Conservation (phyloP, 2,888 invertebrate genomes). For the Pocota personata region DNA sequence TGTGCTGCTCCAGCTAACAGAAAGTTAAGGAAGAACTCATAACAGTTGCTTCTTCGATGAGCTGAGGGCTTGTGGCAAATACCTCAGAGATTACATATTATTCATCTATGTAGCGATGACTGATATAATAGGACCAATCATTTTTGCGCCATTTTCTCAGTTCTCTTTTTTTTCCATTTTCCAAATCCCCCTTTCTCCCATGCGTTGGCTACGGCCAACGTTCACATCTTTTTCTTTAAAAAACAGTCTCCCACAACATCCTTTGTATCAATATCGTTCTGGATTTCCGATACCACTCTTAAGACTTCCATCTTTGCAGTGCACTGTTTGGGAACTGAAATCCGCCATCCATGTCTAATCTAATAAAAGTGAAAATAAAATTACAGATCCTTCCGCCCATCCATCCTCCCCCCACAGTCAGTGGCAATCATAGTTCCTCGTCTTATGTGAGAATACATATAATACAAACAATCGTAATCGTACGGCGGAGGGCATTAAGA, state of each 20-base stretch:
- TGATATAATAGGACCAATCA: too few species aligned
- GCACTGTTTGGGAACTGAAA: conserved; percentile 8
- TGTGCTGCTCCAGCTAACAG: too few species aligned
- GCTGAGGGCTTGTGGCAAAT: too few species aligned
- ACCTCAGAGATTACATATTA: too few species aligned
- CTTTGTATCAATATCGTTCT: background rate
- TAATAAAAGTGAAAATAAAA: conserved; percentile 66
- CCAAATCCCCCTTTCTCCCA: too few species aligned
- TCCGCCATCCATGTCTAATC: conserved; percentile 35
- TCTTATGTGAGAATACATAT: conserved; percentile 22
- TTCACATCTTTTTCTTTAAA: too few species aligned
- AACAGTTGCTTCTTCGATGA: too few species aligned
- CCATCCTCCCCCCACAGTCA: background rate
- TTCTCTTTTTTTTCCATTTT: too few species aligned
- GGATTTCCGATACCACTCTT: background rate
- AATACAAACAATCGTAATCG: conserved; percentile 68
- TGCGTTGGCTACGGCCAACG: too few species aligned
- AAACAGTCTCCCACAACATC: background rate
- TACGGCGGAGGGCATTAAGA: conserved; percentile 20
- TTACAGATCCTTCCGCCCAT: conserved; percentile 43
- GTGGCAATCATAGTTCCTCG: conserved; percentile 45
- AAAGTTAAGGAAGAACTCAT: too few species aligned
- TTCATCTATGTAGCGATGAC: too few species aligned
- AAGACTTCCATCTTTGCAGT: background rate
- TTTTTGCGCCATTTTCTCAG: too few species aligned